phyloP scores from a whole-genome alignment of 2,888 invertebrate genomes.

The Drosophila kuntzei region DNA sequence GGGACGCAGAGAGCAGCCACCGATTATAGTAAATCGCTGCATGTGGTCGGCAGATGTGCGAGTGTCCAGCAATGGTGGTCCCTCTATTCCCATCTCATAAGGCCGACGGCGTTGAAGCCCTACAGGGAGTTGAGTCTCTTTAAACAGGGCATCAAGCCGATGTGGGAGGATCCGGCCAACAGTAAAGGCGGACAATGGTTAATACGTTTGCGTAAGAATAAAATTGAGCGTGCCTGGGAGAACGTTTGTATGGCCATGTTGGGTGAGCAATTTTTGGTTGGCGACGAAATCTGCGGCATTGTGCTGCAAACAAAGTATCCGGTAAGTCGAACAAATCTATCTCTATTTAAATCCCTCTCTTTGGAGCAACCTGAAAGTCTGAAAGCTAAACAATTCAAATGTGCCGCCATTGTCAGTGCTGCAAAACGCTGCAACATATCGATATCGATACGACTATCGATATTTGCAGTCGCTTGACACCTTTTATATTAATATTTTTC shows the following conservation, averaged over 20 bases:
- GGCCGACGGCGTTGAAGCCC: slow-evolving; percentile 95
- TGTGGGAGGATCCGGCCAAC: slow-evolving; percentile 99
- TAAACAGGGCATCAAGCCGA: slow-evolving; percentile 98
- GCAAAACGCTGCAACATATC: slow-evolving; percentile 28
- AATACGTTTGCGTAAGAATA: slow-evolving; percentile 95
- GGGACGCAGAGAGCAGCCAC: slow-evolving; percentile 85
- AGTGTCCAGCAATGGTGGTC: slow-evolving; percentile 99
- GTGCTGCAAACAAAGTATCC: slow-evolving; percentile 97
- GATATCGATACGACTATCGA: slow-evolving; percentile 35
- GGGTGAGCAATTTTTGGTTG: slow-evolving; percentile 99
- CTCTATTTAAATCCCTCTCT: background rate
- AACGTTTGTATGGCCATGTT: slow-evolving; percentile 99
- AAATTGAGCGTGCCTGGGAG: slow-evolving; percentile 99
- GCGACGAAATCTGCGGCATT: slow-evolving; percentile 98
- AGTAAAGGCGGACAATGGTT: slow-evolving; percentile 99
- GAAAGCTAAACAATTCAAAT: slow-evolving; percentile 49
- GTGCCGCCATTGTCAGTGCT: slow-evolving; percentile 45
- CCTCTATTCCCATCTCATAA: slow-evolving; percentile 95
- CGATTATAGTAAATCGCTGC: slow-evolving; percentile 88
- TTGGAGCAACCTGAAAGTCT: slow-evolving; percentile 6
- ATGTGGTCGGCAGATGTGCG: slow-evolving; percentile 94
- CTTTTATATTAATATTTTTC: slow-evolving; percentile 5
- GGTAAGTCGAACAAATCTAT: slow-evolving; percentile 77
- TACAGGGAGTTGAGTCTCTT: slow-evolving; percentile 98
- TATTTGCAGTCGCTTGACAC: too few relatives aligned